Conservation (phyloP, 2,888 invertebrate species). For the Eristalis pertinax region DNA sequence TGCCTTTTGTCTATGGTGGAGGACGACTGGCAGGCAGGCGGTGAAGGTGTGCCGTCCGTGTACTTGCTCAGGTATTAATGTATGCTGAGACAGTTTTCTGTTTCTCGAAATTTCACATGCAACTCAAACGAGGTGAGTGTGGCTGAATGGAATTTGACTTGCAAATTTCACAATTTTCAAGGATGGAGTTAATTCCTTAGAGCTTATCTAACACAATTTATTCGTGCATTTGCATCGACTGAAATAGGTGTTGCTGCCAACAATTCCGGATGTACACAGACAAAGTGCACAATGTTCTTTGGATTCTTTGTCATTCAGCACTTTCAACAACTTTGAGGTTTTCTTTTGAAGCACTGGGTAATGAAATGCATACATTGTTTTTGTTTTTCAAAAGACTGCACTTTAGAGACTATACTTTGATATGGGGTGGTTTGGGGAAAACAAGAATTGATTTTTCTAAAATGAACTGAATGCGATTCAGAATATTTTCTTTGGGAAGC, state of each 20-base stretch:
- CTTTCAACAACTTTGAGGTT: too few species aligned
- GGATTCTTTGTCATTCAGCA: not conserved
- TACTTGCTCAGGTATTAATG: not conserved
- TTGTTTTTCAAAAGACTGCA: not conserved
- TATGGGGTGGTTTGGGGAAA: too few species aligned
- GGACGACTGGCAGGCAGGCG: not conserved
- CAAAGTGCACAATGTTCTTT: not conserved
- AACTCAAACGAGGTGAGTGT: not conserved
- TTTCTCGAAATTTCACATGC: not conserved
- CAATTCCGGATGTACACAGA: not conserved
- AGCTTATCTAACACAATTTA: not conserved
- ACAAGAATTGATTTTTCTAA: too few species aligned
- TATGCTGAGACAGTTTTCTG: not conserved
- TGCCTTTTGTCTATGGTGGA: not conserved
- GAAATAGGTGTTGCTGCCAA: not conserved
- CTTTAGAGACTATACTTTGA: not conserved
- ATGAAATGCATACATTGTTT: not conserved
- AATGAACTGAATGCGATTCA: too few species aligned
- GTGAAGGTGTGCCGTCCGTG: not conserved
- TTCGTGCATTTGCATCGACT: not conserved
- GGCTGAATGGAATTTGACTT: not conserved
- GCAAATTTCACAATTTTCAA: not conserved
- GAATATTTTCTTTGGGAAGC: too few species aligned
- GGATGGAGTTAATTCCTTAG: not conserved
- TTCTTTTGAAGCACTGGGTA: too few species aligned